phyloP scores from a whole-genome alignment of 2,797 vertebrate species.

The Pangasius sanitwongsei region DNA sequence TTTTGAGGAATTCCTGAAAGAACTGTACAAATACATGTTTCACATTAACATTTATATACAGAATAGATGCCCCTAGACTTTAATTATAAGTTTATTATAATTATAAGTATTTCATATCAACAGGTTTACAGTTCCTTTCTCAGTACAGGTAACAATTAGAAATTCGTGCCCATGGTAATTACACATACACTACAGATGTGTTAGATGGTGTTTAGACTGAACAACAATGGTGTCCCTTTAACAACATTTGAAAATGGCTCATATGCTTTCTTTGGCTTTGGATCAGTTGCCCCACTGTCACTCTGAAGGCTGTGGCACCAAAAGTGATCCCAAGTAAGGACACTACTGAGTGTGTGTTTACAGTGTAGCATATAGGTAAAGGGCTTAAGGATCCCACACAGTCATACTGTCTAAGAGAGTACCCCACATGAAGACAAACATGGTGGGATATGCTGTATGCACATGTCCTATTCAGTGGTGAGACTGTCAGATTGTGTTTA shows the following conservation, averaged over 20 bases:
- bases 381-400: not conserved
- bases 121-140: not conserved
- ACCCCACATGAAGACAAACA: not conserved
- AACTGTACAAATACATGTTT: not conserved
- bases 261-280: not conserved
- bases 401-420: not conserved
- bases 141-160: not conserved
- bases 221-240: not conserved
- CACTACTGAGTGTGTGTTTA: not conserved
- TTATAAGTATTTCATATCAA: not conserved
- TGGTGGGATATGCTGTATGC: not conserved
- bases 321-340: not conserved
- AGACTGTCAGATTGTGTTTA: not conserved
- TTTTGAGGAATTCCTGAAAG: not conserved
- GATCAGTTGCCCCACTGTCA: not conserved
- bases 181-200: not conserved
- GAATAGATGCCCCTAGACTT: not conserved
- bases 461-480: not conserved
- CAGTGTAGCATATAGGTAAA: constrained; percentile 2
- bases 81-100: not conserved
- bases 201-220: not conserved
- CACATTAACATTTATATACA: not conserved
- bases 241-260: not conserved
- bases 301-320: not conserved
- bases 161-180: not conserved